A percentile compares a stretch with the other conserved stretches of the same genome.
Conservation (phyloP, 2,888 invertebrate genomes). For the Lepetodrilus schrolli region DNA sequence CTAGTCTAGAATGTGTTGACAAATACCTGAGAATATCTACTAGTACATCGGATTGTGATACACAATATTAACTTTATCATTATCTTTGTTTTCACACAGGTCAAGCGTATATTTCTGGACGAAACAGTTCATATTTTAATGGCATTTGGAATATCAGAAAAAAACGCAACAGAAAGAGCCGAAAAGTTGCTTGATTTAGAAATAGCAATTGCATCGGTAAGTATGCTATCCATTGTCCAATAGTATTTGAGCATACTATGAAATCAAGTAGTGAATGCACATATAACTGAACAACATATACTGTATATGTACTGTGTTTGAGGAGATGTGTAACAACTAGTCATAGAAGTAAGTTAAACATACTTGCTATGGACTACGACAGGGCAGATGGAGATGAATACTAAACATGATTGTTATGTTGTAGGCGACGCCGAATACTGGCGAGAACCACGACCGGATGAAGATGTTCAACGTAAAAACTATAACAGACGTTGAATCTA, state of each 20-base stretch:
- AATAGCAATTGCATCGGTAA: constrained; percentile 47
- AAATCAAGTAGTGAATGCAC: too few species aligned
- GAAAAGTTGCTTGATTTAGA: constrained; percentile 47
- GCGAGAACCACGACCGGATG: constrained; percentile 52
- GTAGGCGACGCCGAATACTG: constrained; percentile 54
- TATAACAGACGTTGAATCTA: constrained; percentile 47
- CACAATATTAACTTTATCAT: neutral
- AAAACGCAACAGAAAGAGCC: constrained; percentile 42
- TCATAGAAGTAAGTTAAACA: too few species aligned
- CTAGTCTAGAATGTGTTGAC: too few species aligned
- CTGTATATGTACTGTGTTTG: too few species aligned
- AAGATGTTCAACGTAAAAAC: constrained; percentile 54
- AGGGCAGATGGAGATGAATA: too few species aligned
- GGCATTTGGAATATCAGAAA: constrained; percentile 48
- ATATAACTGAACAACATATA: too few species aligned
- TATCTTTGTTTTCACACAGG: constrained; percentile 33
- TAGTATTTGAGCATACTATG: too few species aligned
- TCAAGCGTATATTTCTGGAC: constrained; percentile 50
- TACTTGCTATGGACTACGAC: too few species aligned
- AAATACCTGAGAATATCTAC: too few species aligned
- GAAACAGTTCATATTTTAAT: constrained; percentile 56
- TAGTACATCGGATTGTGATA: too few species aligned
- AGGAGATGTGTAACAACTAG: too few species aligned
- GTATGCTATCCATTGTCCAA: neutral
- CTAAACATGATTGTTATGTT: constrained; percentile 31